Conservation (phyloP, 2,113 vertebrate species). For the Sceloporus undulatus region DNA sequence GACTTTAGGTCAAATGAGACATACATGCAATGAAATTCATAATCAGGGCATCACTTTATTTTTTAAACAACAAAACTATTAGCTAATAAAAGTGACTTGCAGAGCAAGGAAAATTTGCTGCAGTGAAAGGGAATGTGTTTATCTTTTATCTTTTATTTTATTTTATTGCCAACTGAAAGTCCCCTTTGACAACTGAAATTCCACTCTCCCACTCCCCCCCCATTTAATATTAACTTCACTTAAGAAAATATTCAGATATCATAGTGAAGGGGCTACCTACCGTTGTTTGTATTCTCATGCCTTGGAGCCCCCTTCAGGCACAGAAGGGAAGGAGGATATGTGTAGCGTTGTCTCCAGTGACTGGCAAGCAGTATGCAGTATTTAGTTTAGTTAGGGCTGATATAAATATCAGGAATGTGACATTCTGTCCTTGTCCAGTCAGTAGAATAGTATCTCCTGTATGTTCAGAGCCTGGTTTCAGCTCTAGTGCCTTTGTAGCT, state of each 20-base stretch:
- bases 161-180: not conserved
- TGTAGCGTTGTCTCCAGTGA: not conserved
- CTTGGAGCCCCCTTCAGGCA: not conserved
- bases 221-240: not conserved
- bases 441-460: not conserved
- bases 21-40: not conserved
- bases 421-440: not conserved
- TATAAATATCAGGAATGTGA: constrained; percentile 5
- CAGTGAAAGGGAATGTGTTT: not conserved
- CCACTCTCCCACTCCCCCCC: not conserved
- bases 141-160: not conserved
- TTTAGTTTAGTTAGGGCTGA: constrained; percentile 7
- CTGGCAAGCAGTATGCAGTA: not conserved
- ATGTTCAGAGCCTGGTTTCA: not conserved
- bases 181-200: not conserved
- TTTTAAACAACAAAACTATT: not conserved
- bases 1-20: not conserved
- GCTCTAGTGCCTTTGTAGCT: not conserved
- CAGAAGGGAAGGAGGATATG: not conserved
- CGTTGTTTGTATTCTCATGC: not conserved
- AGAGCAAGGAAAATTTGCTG: not conserved
- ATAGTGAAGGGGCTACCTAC: not conserved
- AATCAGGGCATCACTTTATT: not conserved
- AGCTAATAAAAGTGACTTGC: not conserved
- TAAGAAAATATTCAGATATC: not conserved